Base-by-base conservation (phyloP, 1,140 invertebrate species). In the Calephelis virginiensis region DNA sequence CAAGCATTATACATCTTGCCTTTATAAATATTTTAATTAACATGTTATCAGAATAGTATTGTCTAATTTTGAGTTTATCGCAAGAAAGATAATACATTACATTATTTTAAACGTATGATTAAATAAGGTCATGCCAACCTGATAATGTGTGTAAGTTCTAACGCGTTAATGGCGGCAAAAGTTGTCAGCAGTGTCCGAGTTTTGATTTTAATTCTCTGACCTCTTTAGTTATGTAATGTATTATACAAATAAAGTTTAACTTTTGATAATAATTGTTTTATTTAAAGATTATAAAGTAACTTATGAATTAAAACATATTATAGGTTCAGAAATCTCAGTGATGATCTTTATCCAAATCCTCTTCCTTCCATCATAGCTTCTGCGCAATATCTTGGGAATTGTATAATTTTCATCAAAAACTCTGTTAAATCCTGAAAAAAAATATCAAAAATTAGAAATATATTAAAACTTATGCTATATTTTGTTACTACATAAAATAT, bases 331-430 rank as follows among this genome's bases (percentile, higher is more conserved):
- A 10, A 37, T 56, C 40, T 43, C 40, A 43, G 10, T 11, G 17
- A 11, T 56, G 17, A 0, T 28, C 5, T 60, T 76, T 75, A 85
- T 67, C 83, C 80, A 67, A 90, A 88, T 59, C 85, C 88, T 80
- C 80, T 86, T 70, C 93, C 93, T 56, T 93, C 92, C 82, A 94
- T 81, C 94, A 95, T 95, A 49, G 92, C 92, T 78, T 94, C 89
- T 8, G 94, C 93, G 74, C 94, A 95, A 74, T 93, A 93, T 78
- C 93, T 92, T 10, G 95, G 94, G 72, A 95, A 94, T 75, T 96
- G 94, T 37, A 95, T 82, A 8, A 94, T 94, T 78, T 93, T 89
- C 63, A 96, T 82, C 49, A 96, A 81, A 61, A 96, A 81, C 69
- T 96, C 94, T n/a, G 94, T 92, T 17, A 95, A 73, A 14, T 92